phyloP scores from a whole-genome alignment of 2,888 invertebrate species.

The Gandaritis pyraliata region DNA sequence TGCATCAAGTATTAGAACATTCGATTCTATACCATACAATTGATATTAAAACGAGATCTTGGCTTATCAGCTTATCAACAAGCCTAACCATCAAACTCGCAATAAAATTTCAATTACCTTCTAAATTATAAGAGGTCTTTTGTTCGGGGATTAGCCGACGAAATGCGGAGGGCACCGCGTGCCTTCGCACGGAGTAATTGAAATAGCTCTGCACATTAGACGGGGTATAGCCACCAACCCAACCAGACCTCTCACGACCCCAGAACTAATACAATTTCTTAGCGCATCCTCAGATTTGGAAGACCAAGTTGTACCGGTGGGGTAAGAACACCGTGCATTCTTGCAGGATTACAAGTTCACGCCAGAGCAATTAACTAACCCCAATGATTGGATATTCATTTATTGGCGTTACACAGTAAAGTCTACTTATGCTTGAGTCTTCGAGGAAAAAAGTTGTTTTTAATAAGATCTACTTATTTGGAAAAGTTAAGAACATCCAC shows the following conservation, averaged over 20 bases:
- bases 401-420: slow-evolving; percentile 57
- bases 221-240: slow-evolving; percentile 46
- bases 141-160: slow-evolving; percentile 67
- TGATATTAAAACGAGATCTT: slow-evolving; percentile 18
- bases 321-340: slow-evolving; percentile 53
- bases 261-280: slow-evolving; percentile 14
- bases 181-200: slow-evolving; percentile 57
- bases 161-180: slow-evolving; percentile 53
- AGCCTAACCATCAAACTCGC: slow-evolving; percentile 53
- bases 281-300: slow-evolving; percentile 28
- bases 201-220: slow-evolving; percentile 66
- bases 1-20: too few species aligned
- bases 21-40: background rate
- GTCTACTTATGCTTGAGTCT: slow-evolving; percentile 35
- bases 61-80: slow-evolving; percentile 33
- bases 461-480: too few species aligned
- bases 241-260: slow-evolving; percentile 27
- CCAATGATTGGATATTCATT: slow-evolving; percentile 68
- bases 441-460: slow-evolving; percentile 8
- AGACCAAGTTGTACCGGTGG: slow-evolving; percentile 38
- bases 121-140: slow-evolving; percentile 61
- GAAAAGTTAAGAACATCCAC: too few species aligned
- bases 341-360: slow-evolving; percentile 65
- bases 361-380: slow-evolving; percentile 63
- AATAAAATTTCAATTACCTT: slow-evolving; percentile 70